A percentile compares a stretch with the other conserved stretches of the same genome.
Conservation (phyloP, 2,797 vertebrate genomes). For the Echeneis naucrates region DNA sequence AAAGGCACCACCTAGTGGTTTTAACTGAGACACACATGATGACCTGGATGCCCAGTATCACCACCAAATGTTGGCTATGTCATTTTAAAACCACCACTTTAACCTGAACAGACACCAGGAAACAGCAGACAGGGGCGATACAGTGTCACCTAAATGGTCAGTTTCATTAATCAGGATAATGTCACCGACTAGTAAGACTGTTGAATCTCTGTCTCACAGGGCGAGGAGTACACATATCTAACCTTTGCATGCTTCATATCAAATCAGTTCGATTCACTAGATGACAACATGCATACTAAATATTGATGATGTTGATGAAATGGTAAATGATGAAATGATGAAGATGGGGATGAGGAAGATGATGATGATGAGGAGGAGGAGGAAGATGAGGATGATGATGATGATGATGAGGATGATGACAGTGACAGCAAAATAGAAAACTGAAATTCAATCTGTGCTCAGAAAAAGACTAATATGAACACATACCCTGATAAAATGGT, state of each 20-base stretch:
- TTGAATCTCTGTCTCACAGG: no score
- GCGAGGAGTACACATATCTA: no score
- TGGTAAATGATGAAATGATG: no score
- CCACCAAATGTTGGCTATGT: neutral
- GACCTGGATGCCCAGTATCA: neutral
- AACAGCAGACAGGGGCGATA: neutral
- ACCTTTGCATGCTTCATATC: neutral
- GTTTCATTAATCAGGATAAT: neutral
- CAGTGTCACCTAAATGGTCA: neutral
- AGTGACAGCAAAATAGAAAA: neutral
- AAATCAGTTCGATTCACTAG: neutral
- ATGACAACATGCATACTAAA: neutral
- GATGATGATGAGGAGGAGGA: no score
- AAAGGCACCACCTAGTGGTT: conserved; percentile 69
- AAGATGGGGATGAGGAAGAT: no score
- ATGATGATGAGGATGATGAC: no score
- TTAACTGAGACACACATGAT: neutral
- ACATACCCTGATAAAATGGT: neutral
- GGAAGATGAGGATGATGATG: no score
- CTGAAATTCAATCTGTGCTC: neutral
- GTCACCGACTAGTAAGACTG: no score
- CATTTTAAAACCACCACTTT: neutral
- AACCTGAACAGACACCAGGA: neutral
- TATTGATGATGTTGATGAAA: no score
- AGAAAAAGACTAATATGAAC: neutral